Evolutionary conservation across 2,797 vertebrate species (phyloP), one percentile per base, ranked within the genome.

Genomic region (Macropodus opercularis): DNA sequence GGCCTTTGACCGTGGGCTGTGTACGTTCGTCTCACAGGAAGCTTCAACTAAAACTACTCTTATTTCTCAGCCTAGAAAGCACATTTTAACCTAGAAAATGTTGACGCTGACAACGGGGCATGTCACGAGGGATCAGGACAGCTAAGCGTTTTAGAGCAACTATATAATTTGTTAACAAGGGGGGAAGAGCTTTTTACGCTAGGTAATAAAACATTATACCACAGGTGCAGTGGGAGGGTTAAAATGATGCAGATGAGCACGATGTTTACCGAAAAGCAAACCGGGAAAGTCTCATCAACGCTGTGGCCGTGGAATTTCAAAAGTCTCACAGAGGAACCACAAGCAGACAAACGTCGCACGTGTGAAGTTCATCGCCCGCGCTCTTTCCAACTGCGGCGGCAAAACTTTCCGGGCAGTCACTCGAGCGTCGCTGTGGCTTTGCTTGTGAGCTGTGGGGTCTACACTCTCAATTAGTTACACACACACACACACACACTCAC

Each of bases 141-240:
- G 52, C 58, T 77, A 84, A 85, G 75, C 50, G 39, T 82, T 87
- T 87, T 87, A 91, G 78, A 65, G 79, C 68, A 40, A 75, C 85
- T 62, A 84, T 88, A 88, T 89, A 81, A 87, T 84, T 79, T 76
- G 75, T 81, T 77, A 84, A 90, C 82, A 89, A 84, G 79, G 79
- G 77, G 83, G 39, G 63, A 77, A 70, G 78, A 81, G 78, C 88
- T 90, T 88, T 87, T 87, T 87, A 83, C 75, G 50, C 70, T 17
- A 44, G 70, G 87, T 77, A 62, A 89, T 87, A 85, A 89, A 88
- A 83, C 81, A 80, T 78, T 83, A 87, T 86, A 84, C 75, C 81
- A 81, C 67, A 74, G 84, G 72, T 81, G 87, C 73, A 47, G 17
- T 50, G 81, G 72, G 82, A 85, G 62, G 77, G 77, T n/a, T 68